Evolutionary conservation across 2,797 vertebrate species (phyloP), one percentile per base, ranked within the genome.

Genomic region (Chiroxiphia lanceolata): DNA sequence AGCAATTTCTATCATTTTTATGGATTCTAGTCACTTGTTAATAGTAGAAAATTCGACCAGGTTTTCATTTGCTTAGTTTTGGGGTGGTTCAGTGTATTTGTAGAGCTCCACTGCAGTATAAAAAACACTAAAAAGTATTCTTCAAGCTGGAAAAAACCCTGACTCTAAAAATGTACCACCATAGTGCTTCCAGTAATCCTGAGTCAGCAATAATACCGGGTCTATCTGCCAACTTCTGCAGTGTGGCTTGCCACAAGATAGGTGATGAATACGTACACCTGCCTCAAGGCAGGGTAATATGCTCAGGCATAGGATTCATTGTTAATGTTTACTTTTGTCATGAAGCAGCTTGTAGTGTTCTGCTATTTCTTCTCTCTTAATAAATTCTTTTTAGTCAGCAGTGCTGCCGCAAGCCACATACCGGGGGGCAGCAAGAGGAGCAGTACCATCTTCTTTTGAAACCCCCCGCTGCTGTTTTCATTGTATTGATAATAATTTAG

Each of bases 191-290:
- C n/a, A 51, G 27, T 36, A 77, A 36, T 40, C 31, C 48, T 4
- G 3, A 70, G 0, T 6, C 21, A 75, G 19, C 9, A 3, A 5
- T 75, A 16, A 16, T 14, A 53, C 5, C 26, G 6, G 1, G 15
- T 47, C 7, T 84, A 1, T 60, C 38, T 85, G 31, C 33, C 38
- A 38, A 59, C 11, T 16, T 76, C 29, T 47, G 9, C 8, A 51
- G 22, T 26, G 6, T 13, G 15, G 5, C 4, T 85, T 70, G 27
- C 31, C 11, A 15, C 9, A 57, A 40, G 13, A n/a, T 38, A 11
- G 13, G 6, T 44, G 22, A 61, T 15, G 27, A 59, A 40, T 26
- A 22, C 0, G 1, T 17, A 17, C 16, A 76, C 9, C 9, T 84
- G 22, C 17, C 42, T 65, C 33, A 22, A 63, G 82, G 18, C 22